phyloP scores from a whole-genome alignment of 2,797 vertebrate genomes.

The Smutsia temminckii region DNA sequence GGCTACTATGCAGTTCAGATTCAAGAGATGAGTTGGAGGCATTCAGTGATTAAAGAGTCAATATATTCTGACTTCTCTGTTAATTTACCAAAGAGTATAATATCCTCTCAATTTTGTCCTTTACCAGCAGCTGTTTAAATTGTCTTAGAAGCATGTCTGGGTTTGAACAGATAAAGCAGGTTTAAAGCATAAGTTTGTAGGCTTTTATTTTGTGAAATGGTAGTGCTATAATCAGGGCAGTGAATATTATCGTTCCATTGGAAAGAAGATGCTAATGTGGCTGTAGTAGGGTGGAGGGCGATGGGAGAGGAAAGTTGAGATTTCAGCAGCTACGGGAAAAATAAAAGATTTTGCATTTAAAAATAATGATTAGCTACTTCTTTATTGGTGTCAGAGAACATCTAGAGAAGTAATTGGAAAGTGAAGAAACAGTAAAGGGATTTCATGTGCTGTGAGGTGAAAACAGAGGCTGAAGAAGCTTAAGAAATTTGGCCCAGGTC shows the following conservation, averaged over 20 bases:
- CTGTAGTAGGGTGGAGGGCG: not conserved
- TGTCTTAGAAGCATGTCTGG: not conserved
- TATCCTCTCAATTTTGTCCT: not conserved
- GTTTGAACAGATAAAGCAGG: not conserved
- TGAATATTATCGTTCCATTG: not conserved
- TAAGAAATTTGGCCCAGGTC: not conserved
- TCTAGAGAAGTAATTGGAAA: not conserved
- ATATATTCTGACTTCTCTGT: not conserved
- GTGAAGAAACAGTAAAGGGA: not conserved
- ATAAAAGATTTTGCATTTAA: not conserved
- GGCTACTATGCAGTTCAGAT: not conserved
- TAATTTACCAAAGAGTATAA: conserved; percentile 5
- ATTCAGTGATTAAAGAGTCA: not conserved
- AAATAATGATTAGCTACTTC: not conserved
- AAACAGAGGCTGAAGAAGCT: not conserved
- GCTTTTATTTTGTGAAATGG: not conserved
- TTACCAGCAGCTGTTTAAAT: not conserved
- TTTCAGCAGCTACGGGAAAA: not conserved
- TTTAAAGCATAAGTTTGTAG: not conserved
- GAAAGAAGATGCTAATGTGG: not conserved
- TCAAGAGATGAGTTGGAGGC: not conserved
- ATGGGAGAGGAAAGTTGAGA: not conserved
- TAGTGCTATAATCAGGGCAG: not conserved
- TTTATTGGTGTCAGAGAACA: not conserved
- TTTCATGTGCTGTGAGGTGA: not conserved